Conservation (phyloP, 2,797 vertebrate species). For the Danio choprae region DNA sequence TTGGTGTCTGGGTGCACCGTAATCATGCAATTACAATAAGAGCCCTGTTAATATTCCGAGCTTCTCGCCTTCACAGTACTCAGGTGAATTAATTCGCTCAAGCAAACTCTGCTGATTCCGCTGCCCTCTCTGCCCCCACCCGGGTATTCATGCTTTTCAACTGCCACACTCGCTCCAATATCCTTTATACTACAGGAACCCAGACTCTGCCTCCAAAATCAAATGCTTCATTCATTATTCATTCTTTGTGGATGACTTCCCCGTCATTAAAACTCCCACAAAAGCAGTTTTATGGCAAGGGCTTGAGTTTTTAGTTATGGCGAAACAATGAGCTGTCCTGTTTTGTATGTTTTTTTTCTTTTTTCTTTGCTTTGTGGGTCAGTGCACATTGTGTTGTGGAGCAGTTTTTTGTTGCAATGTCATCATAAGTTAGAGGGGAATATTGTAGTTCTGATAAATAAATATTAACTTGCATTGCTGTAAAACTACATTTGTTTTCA, state of each 20-base stretch:
- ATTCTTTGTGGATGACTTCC: constrained; percentile 50
- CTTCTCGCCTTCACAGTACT: constrained; percentile 55
- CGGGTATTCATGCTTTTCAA: constrained; percentile 48
- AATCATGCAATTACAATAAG: constrained; percentile 63
- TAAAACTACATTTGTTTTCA: background rate
- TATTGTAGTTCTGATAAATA: constrained; percentile 8
- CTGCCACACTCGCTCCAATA: constrained; percentile 43
- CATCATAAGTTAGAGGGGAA: constrained; percentile 11
- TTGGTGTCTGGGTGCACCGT: constrained; percentile 58
- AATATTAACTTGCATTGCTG: background rate
- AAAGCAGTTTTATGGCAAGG: constrained; percentile 32
- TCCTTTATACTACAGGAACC: constrained; percentile 45
- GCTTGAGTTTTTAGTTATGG: constrained; percentile 8
- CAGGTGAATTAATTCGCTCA: constrained; percentile 63
- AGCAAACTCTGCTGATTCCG: constrained; percentile 54
- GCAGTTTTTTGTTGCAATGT: constrained; percentile 24
- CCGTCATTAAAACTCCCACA: constrained; percentile 43
- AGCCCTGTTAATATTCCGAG: constrained; percentile 64
- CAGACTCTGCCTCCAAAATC: constrained; percentile 36
- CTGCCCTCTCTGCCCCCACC: constrained; percentile 29
- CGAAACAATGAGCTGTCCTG: constrained; percentile 29
- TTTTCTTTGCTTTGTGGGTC: constrained; percentile 31
- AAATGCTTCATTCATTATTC: constrained; percentile 56
- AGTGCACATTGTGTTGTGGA: constrained; percentile 11
- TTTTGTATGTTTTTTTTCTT: constrained; percentile 34